Conservation (phyloP, 2,113 vertebrate species). For the Glareola pratincola region DNA sequence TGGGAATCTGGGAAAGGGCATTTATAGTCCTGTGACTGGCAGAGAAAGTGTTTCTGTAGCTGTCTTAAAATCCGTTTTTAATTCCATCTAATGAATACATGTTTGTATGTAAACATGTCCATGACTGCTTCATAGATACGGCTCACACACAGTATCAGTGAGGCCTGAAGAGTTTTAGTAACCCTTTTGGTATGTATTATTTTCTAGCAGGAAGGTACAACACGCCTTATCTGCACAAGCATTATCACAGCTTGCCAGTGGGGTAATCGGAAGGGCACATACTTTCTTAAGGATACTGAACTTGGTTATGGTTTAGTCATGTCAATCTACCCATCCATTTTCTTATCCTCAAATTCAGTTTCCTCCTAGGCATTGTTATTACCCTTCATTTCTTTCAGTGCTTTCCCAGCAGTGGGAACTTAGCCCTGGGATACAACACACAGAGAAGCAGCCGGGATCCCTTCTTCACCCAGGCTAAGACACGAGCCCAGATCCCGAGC, state of each 20-base stretch:
- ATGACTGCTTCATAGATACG: not conserved
- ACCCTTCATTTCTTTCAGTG: not conserved
- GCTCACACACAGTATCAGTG: not conserved
- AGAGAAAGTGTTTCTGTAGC: not conserved
- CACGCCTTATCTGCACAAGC: not conserved
- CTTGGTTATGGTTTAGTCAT: not conserved
- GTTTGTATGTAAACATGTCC: not conserved
- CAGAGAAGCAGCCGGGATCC: not conserved
- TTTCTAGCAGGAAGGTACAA: not conserved
- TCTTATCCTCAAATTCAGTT: not conserved
- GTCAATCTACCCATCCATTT: not conserved
- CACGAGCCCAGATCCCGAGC: not conserved
- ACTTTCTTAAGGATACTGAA: not conserved
- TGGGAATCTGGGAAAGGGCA: rapidly evolving
- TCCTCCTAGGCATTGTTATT: not conserved
- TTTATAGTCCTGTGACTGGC: not conserved
- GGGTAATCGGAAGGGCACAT: not conserved
- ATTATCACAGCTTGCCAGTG: rapidly evolving
- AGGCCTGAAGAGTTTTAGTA: not conserved
- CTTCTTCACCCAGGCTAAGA: not conserved
- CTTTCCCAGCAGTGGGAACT: not conserved
- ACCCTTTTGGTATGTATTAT: not conserved
- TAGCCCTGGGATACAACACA: not conserved
- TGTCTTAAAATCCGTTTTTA: not conserved
- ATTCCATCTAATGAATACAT: not conserved